These are phyloP conservation scores for Cuniculus paca DNA, from an alignment of 2,797 vertebrate genomes.

Conservation along the genomic window DNA sequence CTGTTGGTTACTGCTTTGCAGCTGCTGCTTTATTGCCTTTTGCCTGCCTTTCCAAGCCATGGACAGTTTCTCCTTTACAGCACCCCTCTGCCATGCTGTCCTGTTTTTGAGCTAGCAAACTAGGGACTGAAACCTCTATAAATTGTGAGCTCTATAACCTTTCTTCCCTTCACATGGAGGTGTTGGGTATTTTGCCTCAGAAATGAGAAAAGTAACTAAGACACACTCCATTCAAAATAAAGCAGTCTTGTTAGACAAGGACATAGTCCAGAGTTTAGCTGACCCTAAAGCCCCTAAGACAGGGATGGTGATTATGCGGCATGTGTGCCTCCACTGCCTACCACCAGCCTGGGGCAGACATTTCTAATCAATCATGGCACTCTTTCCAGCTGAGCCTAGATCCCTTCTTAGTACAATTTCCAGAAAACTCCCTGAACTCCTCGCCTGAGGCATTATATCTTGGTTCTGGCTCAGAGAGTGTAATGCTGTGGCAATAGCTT, in stretches of 20 bases:
- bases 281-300: neutral
- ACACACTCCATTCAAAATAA: neutral
- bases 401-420: neutral
- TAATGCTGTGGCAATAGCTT: conserved; percentile 22
- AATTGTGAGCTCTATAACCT: neutral
- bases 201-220: neutral
- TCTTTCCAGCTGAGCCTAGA: neutral
- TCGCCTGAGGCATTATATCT: neutral
- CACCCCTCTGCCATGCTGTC: neutral
- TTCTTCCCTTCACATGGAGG: neutral
- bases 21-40: neutral
- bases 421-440: neutral
- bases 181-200: neutral
- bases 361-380: conserved; percentile 18
- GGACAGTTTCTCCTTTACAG: neutral
- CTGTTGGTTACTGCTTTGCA: neutral
- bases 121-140: neutral
- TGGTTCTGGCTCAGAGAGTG: neutral
- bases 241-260: neutral
- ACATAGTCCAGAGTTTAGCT: neutral
- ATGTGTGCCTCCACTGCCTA: neutral
- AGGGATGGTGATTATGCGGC: neutral
- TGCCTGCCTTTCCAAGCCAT: neutral
- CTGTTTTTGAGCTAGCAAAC: neutral
- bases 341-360: conserved; percentile 34